Evolutionary conservation across 2,888 invertebrate species (phyloP), one percentile per base, ranked within the genome.

Genomic region (Seira musarum): DNA sequence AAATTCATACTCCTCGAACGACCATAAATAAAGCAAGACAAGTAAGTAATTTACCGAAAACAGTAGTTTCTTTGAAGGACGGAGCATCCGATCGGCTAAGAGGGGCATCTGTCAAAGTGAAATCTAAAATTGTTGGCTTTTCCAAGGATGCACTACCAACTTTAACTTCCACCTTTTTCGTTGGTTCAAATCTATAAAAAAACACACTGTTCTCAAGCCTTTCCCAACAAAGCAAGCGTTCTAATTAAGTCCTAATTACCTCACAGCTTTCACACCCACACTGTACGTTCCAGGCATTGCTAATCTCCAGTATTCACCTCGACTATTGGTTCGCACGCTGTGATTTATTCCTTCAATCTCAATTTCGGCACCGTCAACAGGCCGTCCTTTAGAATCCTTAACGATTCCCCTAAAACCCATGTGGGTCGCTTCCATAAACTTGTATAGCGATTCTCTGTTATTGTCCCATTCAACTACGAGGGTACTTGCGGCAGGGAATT

Each of bases 221-320:
- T n/a, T n/a, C n/a, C n/a, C n/a, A n/a, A n/a, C n/a, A n/a, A n/a
- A n/a, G n/a, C 10, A 10, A 6, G n/a, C n/a, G n/a, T n/a, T n/a
- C n/a, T n/a, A 24, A 65, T 46, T 60, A 57, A 19, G 65, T n/a
- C 15, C 22, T 22, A 83, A 90, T 90, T 89, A 96, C 95, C 95
- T 95, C 88, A 91, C 91, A 68, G 94, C 94, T 49, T 90, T 87
- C 0, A 93, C 95, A 82, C 91, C 92, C 84, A 98, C 90, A 30
- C 91, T 91, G 88, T 98, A 99, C 2, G 91, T 91, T 81, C 98
- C 98, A 0, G 98, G 98, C 19, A 95, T 90, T 30, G 99, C 90
- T 67, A 99, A 90, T 80, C 99, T 91, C 98, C 99, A 99, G 90
- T 93, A 99, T 89, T 98, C 96, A 3, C 99, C 99, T 21, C 92